Evolutionary conservation across 2,113 vertebrate species (phyloP), one percentile per base, ranked within the genome.

Genomic region (Tachysurus fulvidraco): DNA sequence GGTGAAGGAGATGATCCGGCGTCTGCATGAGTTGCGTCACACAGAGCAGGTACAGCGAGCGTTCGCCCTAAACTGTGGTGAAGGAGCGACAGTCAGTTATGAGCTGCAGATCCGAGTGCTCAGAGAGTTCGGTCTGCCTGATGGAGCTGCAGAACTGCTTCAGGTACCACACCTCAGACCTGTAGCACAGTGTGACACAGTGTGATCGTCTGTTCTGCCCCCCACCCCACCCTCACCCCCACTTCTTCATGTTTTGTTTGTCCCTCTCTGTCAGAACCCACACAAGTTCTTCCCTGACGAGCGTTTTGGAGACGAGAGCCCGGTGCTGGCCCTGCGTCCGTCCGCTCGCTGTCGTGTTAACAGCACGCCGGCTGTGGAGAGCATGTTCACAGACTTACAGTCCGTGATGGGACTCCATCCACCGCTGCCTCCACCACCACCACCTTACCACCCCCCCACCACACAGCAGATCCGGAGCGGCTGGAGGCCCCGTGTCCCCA

Each of bases 251-350:
- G 2, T 4, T 21, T 25, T 3, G 3, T 30, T 83, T n/a, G 36
- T 77, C 54, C 82, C 5, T 85, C 80, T 50, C 69, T 88, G 86
- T 90, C 92, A 99, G 98, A 99, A 99, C 93, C 98, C 98, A 46
- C 98, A 97, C 93, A 99, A 99, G 91, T 99, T 99, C 94, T 99
- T 99, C 90, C 98, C 98, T 0, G 98, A 99, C 71, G 98, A 99
- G 89, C 95, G 97, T 23, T 99, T 99, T 91, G 98, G 98, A 86
- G 98, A 99, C 0, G 98, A 98, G 94, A 99, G 98, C 94, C 98
- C 98, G 0, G 96, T 98, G 81, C 94, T 98, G 93, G 96, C 96
- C 19, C 71, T 97, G 92, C 96, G 97, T 78, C 98, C 97, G 93
- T 93, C 97, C 79, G 96, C 96, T 85, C 96, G 97, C 76, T 98